These are phyloP conservation scores for Lepilemur ruficaudatus DNA, from an alignment of 2,797 vertebrate genomes.

Conservation along the genomic window DNA sequence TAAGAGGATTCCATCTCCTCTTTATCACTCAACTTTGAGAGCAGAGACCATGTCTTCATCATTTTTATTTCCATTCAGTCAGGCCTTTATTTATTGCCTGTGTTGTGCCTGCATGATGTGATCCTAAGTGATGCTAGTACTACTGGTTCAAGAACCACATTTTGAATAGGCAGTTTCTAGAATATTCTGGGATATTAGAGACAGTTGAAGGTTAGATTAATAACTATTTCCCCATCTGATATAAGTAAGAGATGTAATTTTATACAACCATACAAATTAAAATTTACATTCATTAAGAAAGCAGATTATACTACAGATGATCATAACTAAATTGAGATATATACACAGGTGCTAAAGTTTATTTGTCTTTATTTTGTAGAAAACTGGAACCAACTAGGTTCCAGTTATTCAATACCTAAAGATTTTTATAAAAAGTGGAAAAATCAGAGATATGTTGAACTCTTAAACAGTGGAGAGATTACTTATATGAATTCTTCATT, in stretches of 20 bases:
- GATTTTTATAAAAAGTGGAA: neutral
- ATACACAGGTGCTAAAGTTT: neutral
- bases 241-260: neutral
- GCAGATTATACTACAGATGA: neutral
- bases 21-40: neutral
- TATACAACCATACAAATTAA: neutral
- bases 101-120: neutral
- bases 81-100: neutral
- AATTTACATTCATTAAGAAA: neutral
- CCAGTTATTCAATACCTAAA: neutral
- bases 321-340: neutral
- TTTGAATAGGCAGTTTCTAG: neutral
- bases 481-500: neutral
- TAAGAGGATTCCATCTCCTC: neutral
- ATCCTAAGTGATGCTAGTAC: neutral
- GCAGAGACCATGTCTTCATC: neutral
- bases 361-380: neutral
- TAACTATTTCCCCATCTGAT: neutral
- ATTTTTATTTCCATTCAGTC: neutral
- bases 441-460: neutral
- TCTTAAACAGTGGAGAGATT: neutral
- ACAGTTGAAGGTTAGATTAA: neutral
- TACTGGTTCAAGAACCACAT: neutral
- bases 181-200: neutral
- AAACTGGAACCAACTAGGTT: neutral